phyloP scores from a whole-genome alignment of 1,140 invertebrate genomes.

The Brevipalpus yothersi region DNA sequence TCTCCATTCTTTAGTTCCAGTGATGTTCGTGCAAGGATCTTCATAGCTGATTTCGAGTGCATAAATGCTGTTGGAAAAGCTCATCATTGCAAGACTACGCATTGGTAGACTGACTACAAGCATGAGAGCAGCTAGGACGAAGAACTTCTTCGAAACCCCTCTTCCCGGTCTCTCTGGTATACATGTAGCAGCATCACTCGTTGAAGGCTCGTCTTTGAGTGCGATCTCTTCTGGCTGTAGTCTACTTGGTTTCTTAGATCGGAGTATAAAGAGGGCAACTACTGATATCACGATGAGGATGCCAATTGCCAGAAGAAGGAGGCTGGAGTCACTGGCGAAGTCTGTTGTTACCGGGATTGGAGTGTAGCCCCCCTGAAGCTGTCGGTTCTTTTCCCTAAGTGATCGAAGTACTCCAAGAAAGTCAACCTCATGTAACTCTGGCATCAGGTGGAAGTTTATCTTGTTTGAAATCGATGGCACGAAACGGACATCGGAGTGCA shows the following conservation, averaged over 20 bases:
- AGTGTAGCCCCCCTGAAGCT: neutral
- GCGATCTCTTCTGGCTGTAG: neutral
- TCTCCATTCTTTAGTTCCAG: neutral
- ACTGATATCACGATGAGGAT: neutral
- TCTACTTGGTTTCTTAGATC: neutral
- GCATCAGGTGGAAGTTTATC: neutral
- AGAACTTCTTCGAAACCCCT: neutral
- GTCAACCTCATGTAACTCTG: neutral
- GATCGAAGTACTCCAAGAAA: neutral
- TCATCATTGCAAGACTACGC: neutral
- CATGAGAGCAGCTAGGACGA: neutral
- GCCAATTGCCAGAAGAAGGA: neutral
- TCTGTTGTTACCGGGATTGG: neutral
- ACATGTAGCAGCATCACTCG: neutral
- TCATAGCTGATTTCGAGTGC: neutral
- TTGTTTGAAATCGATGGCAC: neutral
- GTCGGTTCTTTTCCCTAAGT: neutral
- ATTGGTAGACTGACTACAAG: neutral
- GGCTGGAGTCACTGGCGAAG: neutral
- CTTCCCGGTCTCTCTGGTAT: neutral
- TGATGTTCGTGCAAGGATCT: neutral
- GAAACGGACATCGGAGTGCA: neutral
- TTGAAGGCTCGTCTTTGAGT: neutral
- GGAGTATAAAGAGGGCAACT: neutral
- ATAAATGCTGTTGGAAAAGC: neutral